phyloP scores from a whole-genome alignment of 2,888 invertebrate species.

The Bursaphelenchus okinawaensis region DNA sequence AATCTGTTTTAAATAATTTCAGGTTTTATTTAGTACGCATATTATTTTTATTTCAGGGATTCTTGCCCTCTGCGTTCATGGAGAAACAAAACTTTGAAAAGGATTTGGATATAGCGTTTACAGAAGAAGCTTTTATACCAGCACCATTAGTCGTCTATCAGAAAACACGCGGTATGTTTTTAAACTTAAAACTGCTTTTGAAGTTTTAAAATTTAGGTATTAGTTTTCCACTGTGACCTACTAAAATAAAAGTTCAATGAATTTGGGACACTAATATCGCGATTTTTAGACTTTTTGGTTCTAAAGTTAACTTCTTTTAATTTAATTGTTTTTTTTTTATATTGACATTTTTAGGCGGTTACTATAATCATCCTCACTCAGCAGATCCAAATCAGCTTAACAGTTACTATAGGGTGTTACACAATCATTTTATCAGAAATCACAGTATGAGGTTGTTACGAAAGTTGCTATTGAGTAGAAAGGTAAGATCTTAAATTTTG shows the following conservation, averaged over 20 bases:
- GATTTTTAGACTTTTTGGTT: too few species aligned
- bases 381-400: slow-evolving; percentile 17
- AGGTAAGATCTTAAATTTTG: slow-evolving; percentile 19
- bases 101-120: slow-evolving; percentile 2
- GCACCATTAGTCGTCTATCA: slow-evolving; percentile 7
- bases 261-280: too few species aligned
- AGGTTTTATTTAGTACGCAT: too few species aligned
- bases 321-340: background rate
- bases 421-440: slow-evolving; percentile 27
- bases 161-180: background rate
- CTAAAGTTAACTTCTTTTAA: background rate
- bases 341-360: slow-evolving; percentile 15
- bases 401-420: slow-evolving; percentile 22
- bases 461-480: slow-evolving; percentile 16
- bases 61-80: slow-evolving; percentile 10
- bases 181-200: too few species aligned
- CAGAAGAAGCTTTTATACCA: slow-evolving; percentile 6
- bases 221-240: too few species aligned
- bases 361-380: slow-evolving; percentile 13
- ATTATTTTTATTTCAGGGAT: slow-evolving; percentile 17
- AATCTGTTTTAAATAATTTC: background rate
- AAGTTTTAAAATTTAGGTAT: too few species aligned
- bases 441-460: slow-evolving; percentile 19
- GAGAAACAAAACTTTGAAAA: slow-evolving; percentile 4
- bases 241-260: too few species aligned